phyloP scores from a whole-genome alignment of 2,888 invertebrate species.

The Machimus atricapillus region DNA sequence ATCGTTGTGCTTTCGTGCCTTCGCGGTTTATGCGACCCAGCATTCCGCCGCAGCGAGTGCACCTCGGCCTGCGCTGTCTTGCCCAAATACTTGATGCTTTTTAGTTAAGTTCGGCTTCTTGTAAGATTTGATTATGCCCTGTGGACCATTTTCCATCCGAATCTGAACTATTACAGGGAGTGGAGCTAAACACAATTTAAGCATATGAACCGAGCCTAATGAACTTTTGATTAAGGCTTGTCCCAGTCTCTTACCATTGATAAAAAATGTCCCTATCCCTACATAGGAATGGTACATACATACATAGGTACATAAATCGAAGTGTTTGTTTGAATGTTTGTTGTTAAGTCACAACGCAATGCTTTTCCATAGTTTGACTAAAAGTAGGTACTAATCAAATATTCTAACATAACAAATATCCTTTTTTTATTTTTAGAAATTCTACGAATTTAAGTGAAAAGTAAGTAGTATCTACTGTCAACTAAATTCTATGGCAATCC shows the following conservation, averaged over 20 bases:
- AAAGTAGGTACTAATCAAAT: no score
- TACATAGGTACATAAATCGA: no score
- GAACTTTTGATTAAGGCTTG: neutral
- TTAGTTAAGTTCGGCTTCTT: neutral
- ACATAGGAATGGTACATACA: no score
- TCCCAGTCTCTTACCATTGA: neutral
- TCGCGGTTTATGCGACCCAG: neutral
- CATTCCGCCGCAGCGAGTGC: neutral
- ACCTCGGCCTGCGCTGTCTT: neutral
- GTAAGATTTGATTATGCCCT: conserved; percentile 8
- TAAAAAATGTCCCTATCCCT: no score
- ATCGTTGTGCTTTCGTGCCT: neutral
- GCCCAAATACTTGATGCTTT: neutral
- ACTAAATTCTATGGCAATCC: no score
- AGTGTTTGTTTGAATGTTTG: no score
- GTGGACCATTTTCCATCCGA: neutral
- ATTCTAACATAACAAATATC: no score
- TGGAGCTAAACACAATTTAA: neutral
- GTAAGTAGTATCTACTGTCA: no score
- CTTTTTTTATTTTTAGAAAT: no score
- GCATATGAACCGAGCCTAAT: neutral
- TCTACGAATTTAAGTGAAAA: no score
- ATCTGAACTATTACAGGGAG: neutral
- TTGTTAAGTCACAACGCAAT: no score
- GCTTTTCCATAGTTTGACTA: no score